Conservation (phyloP, 2,113 vertebrate genomes). For the Apeltes quadracus region DNA sequence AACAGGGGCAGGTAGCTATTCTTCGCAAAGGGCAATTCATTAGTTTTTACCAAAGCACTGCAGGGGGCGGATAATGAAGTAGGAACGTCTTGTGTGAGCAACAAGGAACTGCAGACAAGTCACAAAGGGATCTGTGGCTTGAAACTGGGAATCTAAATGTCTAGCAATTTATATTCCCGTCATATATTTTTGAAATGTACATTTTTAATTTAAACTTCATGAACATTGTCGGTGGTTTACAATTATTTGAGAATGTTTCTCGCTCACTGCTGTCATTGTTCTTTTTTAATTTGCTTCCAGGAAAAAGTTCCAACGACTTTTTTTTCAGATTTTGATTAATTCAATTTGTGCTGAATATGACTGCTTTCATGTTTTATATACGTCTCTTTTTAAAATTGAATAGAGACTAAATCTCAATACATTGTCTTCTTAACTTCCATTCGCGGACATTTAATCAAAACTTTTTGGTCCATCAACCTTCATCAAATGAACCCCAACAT, state of each 20-base stretch:
- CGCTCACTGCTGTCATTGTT: background rate
- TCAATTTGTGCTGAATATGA: background rate
- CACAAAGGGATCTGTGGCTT: conserved; percentile 6
- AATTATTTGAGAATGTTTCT: background rate
- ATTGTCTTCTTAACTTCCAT: background rate
- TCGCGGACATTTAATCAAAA: background rate
- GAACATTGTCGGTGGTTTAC: background rate
- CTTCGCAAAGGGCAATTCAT: conserved; percentile 76
- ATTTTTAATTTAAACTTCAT: background rate
- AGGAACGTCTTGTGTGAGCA: conserved; percentile 4
- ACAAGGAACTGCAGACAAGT: conserved; percentile 22
- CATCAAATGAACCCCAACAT: background rate
- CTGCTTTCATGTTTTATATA: background rate
- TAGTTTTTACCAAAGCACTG: conserved; percentile 45
- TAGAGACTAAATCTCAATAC: background rate
- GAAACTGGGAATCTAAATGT: background rate
- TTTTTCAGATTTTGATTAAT: background rate
- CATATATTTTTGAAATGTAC: background rate
- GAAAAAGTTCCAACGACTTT: background rate
- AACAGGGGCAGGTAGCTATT: conserved; percentile 65
- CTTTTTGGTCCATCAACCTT: background rate
- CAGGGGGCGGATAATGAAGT: conserved; percentile 33
- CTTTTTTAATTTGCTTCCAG: background rate
- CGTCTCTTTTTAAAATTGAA: background rate
- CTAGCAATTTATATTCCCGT: background rate